Evolutionary conservation across 2,888 invertebrate species (phyloP).

Genomic region (Branchipolynoe longqiensis): DNA sequence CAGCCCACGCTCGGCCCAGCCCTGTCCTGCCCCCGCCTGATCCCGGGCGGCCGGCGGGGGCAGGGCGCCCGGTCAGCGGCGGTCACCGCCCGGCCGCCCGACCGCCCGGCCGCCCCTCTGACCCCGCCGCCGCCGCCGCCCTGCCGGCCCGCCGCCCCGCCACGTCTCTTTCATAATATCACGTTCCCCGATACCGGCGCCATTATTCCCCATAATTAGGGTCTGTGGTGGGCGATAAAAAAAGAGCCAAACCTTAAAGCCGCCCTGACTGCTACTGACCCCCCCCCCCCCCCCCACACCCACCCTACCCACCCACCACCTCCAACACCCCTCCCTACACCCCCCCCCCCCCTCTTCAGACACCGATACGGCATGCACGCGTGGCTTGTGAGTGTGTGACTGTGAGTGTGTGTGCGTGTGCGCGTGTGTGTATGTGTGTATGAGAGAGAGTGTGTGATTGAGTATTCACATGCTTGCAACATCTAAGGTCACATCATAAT

Average conservation of each 20-base stretch:
- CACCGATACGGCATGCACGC: too few species aligned
- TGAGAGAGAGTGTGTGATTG: too few species aligned
- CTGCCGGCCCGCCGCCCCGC: neutral
- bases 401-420: too few species aligned
- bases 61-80: neutral
- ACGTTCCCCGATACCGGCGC: neutral
- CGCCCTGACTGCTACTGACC: neutral
- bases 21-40: constrained; percentile 4
- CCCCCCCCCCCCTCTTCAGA: too few species aligned
- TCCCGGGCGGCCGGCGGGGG: constrained; percentile 13
- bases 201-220: constrained; percentile 27
- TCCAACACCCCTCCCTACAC: too few species aligned
- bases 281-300: neutral
- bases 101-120: neutral
- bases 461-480: too few species aligned
- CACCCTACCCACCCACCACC: neutral
- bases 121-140: neutral
- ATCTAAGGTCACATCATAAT: too few species aligned
- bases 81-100: constrained; percentile 1
- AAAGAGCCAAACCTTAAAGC: neutral
- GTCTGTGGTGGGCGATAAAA: constrained; percentile 32
- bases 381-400: too few species aligned
- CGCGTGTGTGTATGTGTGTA: too few species aligned
- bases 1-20: too few species aligned
- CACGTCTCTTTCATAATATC: constrained; percentile 25